Base-by-base conservation (phyloP, 2,797 vertebrate genomes). In the Bradypodion pumilum region DNA sequence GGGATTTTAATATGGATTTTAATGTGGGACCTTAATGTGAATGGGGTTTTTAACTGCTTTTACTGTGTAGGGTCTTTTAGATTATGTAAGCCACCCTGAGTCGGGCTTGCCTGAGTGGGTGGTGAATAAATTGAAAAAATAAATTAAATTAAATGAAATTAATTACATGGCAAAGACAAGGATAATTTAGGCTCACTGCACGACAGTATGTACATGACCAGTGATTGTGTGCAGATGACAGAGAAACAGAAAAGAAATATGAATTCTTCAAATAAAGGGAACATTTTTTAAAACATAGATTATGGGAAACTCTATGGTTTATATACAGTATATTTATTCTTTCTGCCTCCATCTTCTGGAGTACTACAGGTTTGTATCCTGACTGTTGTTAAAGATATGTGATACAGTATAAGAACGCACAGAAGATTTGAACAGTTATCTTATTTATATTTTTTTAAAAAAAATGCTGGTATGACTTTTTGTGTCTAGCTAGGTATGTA, bases 361-460 rank as follows among this genome's bases (percentile, higher is more conserved):
- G 2, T 9, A 68, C 78, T 21, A 32, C 49, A 63, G 59, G 4
- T 23, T 19, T 60, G 7, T 21, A 27, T 21, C 12, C 25, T 52
- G 7, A n/a, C 44, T 23, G 7, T 23, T 66, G 72, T 19, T 37
- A 68, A 69, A 35, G 16, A 6, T 12, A n/a, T 42, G 13, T 42
- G 25, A 12, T 10, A n/a, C n/a, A n/a, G n/a, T n/a, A 19, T 68
- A 32, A 32, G 21, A 29, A 65, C 84, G 81, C 91, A n/a, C 84
- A 83, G 82, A 81, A 78, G 66, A 91, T 25, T 91, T 70, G 23
- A 82, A 92, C 82, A 12, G 25, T 37, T 44, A 32, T 32, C 70
- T 12, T 92, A 44, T 87, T 90, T 93, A 89, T 73, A 81, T 46
- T 32, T 40, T 81, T 62, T 5, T 9, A n/a, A n/a, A n/a, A n/a